Percentiles rank a stretch among this genome's conserved stretches.
These are phyloP conservation scores for human (Homo sapiens) DNA, from an alignment of 2,113 vertebrate species.

Conservation along the genomic window DNA sequence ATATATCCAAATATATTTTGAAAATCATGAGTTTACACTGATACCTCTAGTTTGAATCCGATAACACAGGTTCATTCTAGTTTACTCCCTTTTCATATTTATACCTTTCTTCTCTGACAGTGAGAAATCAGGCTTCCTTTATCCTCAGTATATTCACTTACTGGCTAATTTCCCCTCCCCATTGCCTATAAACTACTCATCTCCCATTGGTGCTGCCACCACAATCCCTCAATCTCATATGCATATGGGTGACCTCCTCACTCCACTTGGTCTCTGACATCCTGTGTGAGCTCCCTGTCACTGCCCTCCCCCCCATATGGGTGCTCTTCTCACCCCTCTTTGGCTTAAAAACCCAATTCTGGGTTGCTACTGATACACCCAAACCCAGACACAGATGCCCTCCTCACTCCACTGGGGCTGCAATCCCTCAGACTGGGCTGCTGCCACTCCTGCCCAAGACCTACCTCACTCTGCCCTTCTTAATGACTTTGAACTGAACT, in stretches of 20 bases:
- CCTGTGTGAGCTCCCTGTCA: neutral
- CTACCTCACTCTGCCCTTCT: neutral
- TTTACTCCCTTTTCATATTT: neutral
- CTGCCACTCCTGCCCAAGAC: neutral
- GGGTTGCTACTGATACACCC: neutral
- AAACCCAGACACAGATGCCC: too few species aligned
- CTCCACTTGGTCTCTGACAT: neutral
- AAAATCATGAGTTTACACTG: neutral
- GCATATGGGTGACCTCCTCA: neutral
- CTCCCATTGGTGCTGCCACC: neutral
- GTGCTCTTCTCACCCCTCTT: neutral
- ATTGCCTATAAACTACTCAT: neutral
- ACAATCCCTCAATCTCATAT: too few species aligned
- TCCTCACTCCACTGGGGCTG: neutral
- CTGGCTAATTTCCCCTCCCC: neutral
- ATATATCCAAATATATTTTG: neutral
- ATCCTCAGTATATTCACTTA: neutral
- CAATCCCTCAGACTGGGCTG: neutral
- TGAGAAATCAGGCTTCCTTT: neutral
- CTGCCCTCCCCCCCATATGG: too few species aligned
- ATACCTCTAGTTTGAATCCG: neutral
- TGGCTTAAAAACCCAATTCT: neutral
- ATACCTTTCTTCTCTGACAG: neutral
- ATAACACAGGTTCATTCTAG: neutral
- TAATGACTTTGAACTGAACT: neutral